Percentiles rank a stretch among this genome's conserved stretches.
phyloP scores from a whole-genome alignment of 2,888 invertebrate genomes.

The Sepiola atlantica region DNA sequence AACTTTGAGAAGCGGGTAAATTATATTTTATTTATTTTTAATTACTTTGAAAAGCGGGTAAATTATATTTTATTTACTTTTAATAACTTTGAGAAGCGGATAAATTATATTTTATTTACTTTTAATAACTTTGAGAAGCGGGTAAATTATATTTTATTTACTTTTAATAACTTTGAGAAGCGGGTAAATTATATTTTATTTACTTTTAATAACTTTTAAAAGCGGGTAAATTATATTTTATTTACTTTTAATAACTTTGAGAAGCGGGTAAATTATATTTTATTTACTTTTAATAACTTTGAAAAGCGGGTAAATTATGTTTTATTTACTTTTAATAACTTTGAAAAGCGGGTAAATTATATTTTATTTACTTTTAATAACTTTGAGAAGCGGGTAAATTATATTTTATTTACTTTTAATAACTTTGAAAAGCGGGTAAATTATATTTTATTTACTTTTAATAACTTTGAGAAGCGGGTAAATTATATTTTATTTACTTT shows the following conservation, averaged over 20 bases:
- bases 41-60: background rate
- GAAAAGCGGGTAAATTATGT: too few species aligned
- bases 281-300: background rate
- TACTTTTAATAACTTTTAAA: background rate
- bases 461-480: background rate
- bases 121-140: background rate
- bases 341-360: too few species aligned
- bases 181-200: too few species aligned
- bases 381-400: too few species aligned
- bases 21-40: background rate
- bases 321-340: background rate
- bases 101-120: too few species aligned
- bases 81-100: background rate
- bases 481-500: background rate
- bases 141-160: too few species aligned
- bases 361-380: background rate
- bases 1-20: background rate
- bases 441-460: background rate
- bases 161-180: background rate
- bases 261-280: too few species aligned
- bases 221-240: too few species aligned
- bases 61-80: background rate
- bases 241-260: background rate
- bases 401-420: background rate
- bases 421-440: background rate